Evolutionary conservation across 2,113 vertebrate species (phyloP), one percentile per base, ranked within the genome.

Genomic region (Ceratotherium simum): DNA sequence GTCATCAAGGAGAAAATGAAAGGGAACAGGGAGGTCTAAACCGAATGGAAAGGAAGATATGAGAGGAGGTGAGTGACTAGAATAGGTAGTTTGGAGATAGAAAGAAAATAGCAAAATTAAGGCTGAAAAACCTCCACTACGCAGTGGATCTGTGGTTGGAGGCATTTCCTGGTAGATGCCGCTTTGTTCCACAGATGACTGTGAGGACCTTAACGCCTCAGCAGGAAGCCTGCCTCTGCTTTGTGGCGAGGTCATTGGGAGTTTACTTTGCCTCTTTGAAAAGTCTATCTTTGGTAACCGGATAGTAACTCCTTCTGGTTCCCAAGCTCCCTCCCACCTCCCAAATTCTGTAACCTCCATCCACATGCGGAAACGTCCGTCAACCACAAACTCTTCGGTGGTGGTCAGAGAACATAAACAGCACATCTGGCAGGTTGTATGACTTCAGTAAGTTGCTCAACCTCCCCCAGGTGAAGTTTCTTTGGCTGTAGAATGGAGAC

Each of bases 401-500:
- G 5, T 21, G 67, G 31, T 78, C 17, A n/a, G 78, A 58, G 36
- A 64, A 86, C n/a, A 64, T 48, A 33, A 93, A 95, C 54, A 76
- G 3, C 5, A 12, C 21, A n/a, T 51, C 56, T 58, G 62, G 29
- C 3, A 33, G 42, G 8, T 73, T 54, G n/a, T 62, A 18, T 42
- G 48, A 64, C n/a, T 73, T 90, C 8, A 89, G 56, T n/a, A 54
- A 64, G 56, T 87, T 87, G 39, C 31, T 84, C 69, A 39, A 6
- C 36, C 25, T 78, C 48, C 13, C 54, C 25, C 18, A 69, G 70
- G 46, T 42, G 31, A 94, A 56, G 64, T 84, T 96, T 90, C 33
- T 39, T 97, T 65, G 79, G 65, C 85, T 70, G 18, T 83, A 56
- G 93, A 90, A 90, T 83, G 33, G 96, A 48, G 48, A 80, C n/a